phyloP scores from a whole-genome alignment of 2,888 invertebrate species.

The Endomychus coccineus region DNA sequence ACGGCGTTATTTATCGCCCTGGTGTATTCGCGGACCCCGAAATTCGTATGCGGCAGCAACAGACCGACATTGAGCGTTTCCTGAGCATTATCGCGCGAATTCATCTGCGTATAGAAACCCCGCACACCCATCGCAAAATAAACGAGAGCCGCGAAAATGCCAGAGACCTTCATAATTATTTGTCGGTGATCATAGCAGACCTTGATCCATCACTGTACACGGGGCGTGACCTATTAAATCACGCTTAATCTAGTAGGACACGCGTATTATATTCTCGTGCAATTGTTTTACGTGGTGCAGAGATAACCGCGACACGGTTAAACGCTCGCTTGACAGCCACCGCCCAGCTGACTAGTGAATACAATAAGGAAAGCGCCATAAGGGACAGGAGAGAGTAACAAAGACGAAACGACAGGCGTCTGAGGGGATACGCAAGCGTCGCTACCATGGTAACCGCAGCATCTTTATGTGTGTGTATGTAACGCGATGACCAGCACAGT shows the following conservation, averaged over 20 bases:
- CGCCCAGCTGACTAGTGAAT: slow-evolving; percentile 45
- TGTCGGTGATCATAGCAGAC: too few relatives aligned
- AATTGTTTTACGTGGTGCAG: too few relatives aligned
- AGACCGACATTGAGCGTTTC: slow-evolving; percentile 50
- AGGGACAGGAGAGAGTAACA: slow-evolving; percentile 23
- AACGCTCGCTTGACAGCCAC: slow-evolving; percentile 48
- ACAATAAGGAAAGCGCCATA: slow-evolving; percentile 38
- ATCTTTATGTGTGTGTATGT: slow-evolving; percentile 21
- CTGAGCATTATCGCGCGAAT: slow-evolving; percentile 11
- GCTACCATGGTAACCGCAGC: slow-evolving; percentile 39
- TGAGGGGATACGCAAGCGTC: slow-evolving; percentile 38
- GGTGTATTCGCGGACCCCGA: slow-evolving; percentile 60
- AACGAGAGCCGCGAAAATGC: too few relatives aligned
- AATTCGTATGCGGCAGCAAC: slow-evolving; percentile 55
- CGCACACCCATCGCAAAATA: slow-evolving; percentile 8
- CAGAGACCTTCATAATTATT: too few relatives aligned
- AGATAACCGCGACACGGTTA: too few relatives aligned
- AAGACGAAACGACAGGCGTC: slow-evolving; percentile 24
- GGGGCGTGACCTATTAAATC: too few relatives aligned
- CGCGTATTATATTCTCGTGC: too few relatives aligned
- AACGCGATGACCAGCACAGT: slow-evolving; percentile 13
- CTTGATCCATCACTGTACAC: slow-evolving; percentile 3
- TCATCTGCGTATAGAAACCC: slow-evolving; percentile 11
- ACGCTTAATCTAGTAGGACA: too few relatives aligned
- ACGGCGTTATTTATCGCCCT: slow-evolving; percentile 59